Evolutionary conservation across 2,888 invertebrate genomes (phyloP).

Genomic region (Lucinisca nassula): DNA sequence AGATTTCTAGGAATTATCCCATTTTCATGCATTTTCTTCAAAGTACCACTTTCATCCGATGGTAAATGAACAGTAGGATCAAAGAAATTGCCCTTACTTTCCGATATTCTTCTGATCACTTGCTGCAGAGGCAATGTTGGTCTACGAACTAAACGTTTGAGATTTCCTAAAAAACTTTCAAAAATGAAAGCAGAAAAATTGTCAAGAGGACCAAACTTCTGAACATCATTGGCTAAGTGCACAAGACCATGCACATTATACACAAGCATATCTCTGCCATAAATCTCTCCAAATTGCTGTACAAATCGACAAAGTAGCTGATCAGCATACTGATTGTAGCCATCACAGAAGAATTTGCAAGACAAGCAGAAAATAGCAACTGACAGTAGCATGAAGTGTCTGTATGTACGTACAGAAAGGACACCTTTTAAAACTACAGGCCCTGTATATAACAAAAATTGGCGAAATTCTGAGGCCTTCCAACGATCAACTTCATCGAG

Average conservation of each 20-base stretch:
- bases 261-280: conserved; percentile 82
- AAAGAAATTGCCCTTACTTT: conserved; percentile 1
- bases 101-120: conserved; percentile 48
- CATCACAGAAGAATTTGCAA: conserved; percentile 64
- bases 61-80: neutral
- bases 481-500: conserved; percentile 75
- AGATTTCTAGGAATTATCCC: conserved; percentile 22
- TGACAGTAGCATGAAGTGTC: conserved; percentile 59
- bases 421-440: conserved; percentile 72
- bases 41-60: neutral
- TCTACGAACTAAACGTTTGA: conserved; percentile 57
- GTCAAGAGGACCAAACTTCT: conserved; percentile 81
- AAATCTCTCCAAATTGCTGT: conserved; percentile 74
- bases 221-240: conserved; percentile 85
- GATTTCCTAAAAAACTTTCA: conserved; percentile 83
- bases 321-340: conserved; percentile 70
- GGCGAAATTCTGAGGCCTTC: conserved; percentile 83
- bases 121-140: conserved; percentile 47
- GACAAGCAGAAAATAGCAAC: conserved; percentile 72
- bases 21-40: conserved; percentile 19
- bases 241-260: conserved; percentile 86
- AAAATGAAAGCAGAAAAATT: conserved; percentile 85
- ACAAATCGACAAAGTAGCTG: conserved; percentile 78
- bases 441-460: conserved; percentile 79
- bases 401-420: conserved; percentile 51